phyloP scores from a whole-genome alignment of 2,797 vertebrate species.

The Gephyroberyx darwinii region DNA sequence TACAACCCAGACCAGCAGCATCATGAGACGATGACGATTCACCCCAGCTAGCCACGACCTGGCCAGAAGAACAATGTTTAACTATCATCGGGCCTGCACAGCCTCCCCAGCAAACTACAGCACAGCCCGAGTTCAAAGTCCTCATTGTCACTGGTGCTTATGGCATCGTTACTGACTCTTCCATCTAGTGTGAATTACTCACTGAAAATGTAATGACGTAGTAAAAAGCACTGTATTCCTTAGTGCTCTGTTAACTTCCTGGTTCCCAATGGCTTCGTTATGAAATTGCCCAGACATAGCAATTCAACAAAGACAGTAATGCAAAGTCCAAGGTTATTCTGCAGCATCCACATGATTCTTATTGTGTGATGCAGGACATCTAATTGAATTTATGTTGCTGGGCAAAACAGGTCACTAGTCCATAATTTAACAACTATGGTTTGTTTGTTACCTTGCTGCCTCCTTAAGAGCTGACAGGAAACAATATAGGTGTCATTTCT shows the following conservation, averaged over 20 bases:
- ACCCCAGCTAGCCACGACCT: conserved; percentile 37
- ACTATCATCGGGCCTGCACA: conserved; percentile 45
- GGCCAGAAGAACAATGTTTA: conserved; percentile 18
- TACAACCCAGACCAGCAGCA: conserved; percentile 23
- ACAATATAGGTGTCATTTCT: neutral
- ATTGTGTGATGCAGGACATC: conserved; percentile 6
- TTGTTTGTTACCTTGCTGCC: neutral
- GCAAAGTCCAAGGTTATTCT: conserved; percentile 32
- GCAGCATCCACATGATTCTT: conserved; percentile 6
- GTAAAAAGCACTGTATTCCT: conserved; percentile 34
- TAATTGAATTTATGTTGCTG: conserved; percentile 3
- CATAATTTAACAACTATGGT: neutral
- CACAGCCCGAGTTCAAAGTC: conserved; percentile 33
- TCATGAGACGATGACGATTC: conserved; percentile 45
- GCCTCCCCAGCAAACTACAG: conserved; percentile 45
- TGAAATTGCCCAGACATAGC: conserved; percentile 6
- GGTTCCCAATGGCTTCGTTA: conserved; percentile 21
- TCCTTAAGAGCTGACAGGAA: neutral
- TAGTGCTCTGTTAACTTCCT: conserved; percentile 30
- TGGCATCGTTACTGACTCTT: conserved; percentile 56
- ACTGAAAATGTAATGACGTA: conserved; percentile 52
- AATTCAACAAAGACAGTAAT: neutral
- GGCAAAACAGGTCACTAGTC: conserved; percentile 9
- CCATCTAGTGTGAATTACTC: conserved; percentile 54
- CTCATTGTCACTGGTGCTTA: conserved; percentile 38